A percentile compares a stretch with the other conserved stretches of the same genome.
phyloP scores from a whole-genome alignment of 37 sponge, comb jelly and placozoan genomes.

The Ephydatia muelleri region DNA sequence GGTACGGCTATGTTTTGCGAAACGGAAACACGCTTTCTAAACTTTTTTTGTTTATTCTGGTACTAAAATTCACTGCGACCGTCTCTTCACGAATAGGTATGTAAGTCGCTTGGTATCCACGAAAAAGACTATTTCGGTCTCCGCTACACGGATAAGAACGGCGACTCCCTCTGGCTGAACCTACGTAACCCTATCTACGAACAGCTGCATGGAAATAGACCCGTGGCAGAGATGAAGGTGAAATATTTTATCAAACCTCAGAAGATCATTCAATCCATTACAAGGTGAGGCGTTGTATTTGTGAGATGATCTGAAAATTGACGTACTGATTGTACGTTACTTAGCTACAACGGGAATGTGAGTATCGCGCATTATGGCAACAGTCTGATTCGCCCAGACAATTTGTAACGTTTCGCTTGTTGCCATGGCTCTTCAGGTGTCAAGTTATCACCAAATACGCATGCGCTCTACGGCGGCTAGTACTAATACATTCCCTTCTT shows the following conservation, averaged over 20 bases:
- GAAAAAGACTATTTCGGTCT: slow-evolving; percentile 83
- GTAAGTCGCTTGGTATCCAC: slow-evolving; percentile 47
- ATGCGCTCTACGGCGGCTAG: neutral
- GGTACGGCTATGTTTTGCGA: slow-evolving; percentile 23
- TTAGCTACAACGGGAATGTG: neutral
- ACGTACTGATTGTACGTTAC: neutral
- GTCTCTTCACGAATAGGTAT: slow-evolving; percentile 44
- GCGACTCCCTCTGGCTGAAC: slow-evolving; percentile 74
- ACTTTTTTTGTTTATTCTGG: neutral
- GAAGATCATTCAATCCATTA: slow-evolving; percentile 66
- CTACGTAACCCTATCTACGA: slow-evolving; percentile 76
- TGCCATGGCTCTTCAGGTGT: neutral
- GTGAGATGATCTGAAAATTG: neutral
- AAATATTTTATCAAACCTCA: slow-evolving; percentile 79
- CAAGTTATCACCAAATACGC: neutral
- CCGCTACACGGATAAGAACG: slow-evolving; percentile 67
- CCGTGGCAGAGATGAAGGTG: slow-evolving; percentile 60
- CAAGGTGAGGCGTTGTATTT: slow-evolving; percentile 48
- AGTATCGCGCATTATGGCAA: neutral
- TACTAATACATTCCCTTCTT: neutral
- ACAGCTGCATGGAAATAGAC: slow-evolving; percentile 48
- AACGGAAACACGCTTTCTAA: neutral
- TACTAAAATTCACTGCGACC: no score
- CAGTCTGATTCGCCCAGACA: neutral
- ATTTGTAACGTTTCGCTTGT: neutral